Evolutionary conservation across 35 echinoderm and acorn worm genomes (phyloP).

Genomic region (Holothuria glaberrima): DNA sequence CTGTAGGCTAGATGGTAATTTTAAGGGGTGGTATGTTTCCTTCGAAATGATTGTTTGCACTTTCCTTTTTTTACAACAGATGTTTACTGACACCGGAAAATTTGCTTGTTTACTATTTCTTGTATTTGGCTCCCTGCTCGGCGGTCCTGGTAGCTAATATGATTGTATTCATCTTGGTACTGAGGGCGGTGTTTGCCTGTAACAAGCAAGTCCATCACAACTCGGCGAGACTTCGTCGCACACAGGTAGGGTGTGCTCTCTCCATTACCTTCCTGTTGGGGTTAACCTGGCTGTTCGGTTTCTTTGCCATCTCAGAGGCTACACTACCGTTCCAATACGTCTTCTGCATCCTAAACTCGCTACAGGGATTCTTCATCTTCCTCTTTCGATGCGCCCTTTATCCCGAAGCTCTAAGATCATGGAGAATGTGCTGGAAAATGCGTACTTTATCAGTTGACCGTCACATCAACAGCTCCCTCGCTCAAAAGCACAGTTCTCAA

Average conservation of each 20-base stretch:
- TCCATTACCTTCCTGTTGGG: conserved; percentile 87
- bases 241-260: conserved; percentile 84
- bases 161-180: conserved; percentile 74
- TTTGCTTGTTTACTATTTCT: conserved; percentile 63
- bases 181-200: conserved; percentile 67
- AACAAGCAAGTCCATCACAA: conserved; percentile 66
- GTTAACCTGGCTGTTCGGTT: conserved; percentile 86
- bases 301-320: conserved; percentile 76
- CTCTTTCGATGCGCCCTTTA: conserved; percentile 91
- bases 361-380: conserved; percentile 97
- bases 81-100: conserved; percentile 70
- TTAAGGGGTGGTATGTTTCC: no score
- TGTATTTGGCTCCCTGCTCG: conserved; percentile 75
- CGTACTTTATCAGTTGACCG: conserved; percentile 56
- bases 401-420: conserved; percentile 80
- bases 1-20: no score
- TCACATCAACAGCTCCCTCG: conserved; percentile 13
- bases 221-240: conserved; percentile 24
- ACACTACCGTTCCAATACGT: conserved; percentile 83
- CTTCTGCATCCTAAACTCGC: conserved; percentile 81
- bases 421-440: conserved; percentile 58
- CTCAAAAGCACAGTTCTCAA: conserved; percentile 48
- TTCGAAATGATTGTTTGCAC: background rate
- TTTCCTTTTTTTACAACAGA: conserved; percentile 47
- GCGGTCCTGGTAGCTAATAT: conserved; percentile 73